Evolutionary conservation across 1,140 invertebrate species (phyloP).

Genomic region (Drosophila orena): DNA sequence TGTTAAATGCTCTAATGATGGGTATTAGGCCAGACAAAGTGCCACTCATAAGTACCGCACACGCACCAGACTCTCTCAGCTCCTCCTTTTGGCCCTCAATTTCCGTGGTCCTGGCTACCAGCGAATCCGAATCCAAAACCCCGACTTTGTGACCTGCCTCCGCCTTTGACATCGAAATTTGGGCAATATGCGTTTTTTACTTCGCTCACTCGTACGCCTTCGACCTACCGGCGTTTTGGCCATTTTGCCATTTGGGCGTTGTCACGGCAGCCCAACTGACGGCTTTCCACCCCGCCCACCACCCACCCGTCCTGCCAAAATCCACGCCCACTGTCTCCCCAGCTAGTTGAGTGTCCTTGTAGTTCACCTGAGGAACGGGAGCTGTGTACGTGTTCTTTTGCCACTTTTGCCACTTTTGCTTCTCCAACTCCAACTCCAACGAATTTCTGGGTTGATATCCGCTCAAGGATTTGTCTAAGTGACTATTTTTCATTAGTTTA

Average conservation of each 20-base stretch:
- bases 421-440: conserved; percentile 5
- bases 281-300: conserved; percentile 28
- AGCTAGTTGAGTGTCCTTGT: conserved; percentile 44
- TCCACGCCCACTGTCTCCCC: conserved; percentile 14
- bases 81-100: conserved; percentile 1
- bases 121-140: conserved; percentile 24
- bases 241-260: conserved; percentile 19
- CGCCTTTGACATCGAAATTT: conserved; percentile 75
- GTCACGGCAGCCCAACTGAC: conserved; percentile 15
- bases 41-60: conserved; percentile 79
- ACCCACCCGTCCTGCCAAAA: conserved; percentile 9
- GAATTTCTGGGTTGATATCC: conserved; percentile 7
- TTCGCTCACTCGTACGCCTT: conserved; percentile 22
- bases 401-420: conserved; percentile 8
- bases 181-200: conserved; percentile 79
- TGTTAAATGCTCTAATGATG: conserved; percentile 83
- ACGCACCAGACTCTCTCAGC: conserved; percentile 63
- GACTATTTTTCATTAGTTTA: conserved; percentile 62
- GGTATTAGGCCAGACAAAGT: conserved; percentile 80
- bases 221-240: neutral
- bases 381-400: conserved; percentile 60
- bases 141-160: conserved; percentile 50
- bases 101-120: conserved; percentile 10
- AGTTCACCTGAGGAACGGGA: conserved; percentile 20
- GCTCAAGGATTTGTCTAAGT: conserved; percentile 25